Base-by-base conservation (phyloP, 2,113 vertebrate genomes). In the Sclerurus mexicanus region DNA sequence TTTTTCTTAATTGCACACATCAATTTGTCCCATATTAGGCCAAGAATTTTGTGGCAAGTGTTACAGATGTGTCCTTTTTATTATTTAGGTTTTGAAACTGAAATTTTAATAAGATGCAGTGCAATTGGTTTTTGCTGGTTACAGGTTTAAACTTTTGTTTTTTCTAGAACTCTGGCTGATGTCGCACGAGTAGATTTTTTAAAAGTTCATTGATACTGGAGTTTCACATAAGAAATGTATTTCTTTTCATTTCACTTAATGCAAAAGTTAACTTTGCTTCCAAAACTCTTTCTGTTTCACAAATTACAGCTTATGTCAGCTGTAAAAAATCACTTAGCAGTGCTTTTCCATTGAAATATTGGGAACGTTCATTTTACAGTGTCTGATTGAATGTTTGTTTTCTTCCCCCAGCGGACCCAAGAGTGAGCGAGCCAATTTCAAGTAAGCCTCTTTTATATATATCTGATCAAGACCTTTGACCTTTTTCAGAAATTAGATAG, bases 371-470 rank as follows among this genome's bases (percentile, higher is more conserved):
- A 64, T 49, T 87, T 96, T 88, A 31, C 82, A 47, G 64, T 28
- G 12, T 67, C 83, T 98, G 75, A 97, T 14, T 80, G 53, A 87
- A 33, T 97, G 66, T 96, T 91, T 97, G 19, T 73, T 92, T 55
- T 97, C 97, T 83, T 79, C 40, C 79, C 96, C 64, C 86, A 99
- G 99, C 99, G 90, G 99, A 99, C 97, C 99, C 99, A 62, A 98
- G 99, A 96, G 99, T 99, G 90, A 99, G 98, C 0, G 99, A 99
- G 96, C 96, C 98, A 23, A 98, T 98, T 94, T 98, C 99, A 98
- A 98, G 99, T 99, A 97, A 98, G 98, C 95, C 59, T 85, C 80
- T 79, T 75, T 12, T 64, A 20, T 23, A 56, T 40, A 31, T 63
- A 55, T 82, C 53, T 60, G 46, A 71, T 86, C 24, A 64, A 76